phyloP scores from a whole-genome alignment of 2,888 invertebrate species.

The Dynastes maya region DNA sequence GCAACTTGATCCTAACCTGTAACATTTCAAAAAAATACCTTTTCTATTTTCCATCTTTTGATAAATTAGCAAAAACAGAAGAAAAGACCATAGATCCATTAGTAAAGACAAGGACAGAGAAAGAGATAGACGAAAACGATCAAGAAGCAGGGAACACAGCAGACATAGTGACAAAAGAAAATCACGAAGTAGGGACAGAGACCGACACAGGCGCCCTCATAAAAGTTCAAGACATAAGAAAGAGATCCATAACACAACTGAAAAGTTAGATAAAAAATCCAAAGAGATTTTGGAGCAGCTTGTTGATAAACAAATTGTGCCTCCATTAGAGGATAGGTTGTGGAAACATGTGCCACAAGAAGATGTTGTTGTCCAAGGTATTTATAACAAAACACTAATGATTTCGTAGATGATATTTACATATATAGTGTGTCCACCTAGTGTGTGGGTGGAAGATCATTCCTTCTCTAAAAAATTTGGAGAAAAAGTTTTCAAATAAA shows the following conservation, averaged over 20 bases:
- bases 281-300: constrained; percentile 69
- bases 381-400: not conserved
- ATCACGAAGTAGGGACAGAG: constrained; percentile 62
- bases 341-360: constrained; percentile 73
- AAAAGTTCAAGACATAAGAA: constrained; percentile 68
- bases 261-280: constrained; percentile 68
- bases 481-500: too few species aligned
- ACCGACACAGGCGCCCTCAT: constrained; percentile 62
- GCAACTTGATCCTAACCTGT: too few species aligned
- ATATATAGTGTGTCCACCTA: too few species aligned
- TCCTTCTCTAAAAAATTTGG: too few species aligned
- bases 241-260: constrained; percentile 62
- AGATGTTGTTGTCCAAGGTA: constrained; percentile 66
- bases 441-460: too few species aligned
- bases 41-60: not conserved
- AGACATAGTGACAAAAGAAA: constrained; percentile 60
- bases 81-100: constrained; percentile 55
- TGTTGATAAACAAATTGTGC: constrained; percentile 69
- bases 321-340: constrained; percentile 72
- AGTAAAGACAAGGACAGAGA: constrained; percentile 58
- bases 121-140: constrained; percentile 61
- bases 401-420: too few species aligned
- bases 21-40: too few species aligned
- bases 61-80: constrained; percentile 52
- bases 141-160: constrained; percentile 61